Base-by-base conservation (phyloP, 2,113 vertebrate species). In the Nanorana parkeri region DNA sequence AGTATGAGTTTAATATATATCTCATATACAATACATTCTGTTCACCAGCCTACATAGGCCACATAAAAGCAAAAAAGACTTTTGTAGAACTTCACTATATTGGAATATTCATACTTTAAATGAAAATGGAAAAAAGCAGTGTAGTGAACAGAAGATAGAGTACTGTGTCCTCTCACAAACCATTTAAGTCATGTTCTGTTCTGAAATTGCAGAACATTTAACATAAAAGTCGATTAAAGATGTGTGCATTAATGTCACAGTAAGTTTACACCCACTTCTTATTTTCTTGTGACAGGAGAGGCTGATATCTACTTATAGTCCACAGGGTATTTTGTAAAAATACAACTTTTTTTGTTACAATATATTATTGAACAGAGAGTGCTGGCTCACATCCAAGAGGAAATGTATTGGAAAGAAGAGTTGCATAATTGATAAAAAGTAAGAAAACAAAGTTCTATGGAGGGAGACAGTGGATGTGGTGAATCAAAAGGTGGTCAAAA, bases 181-280 rank as follows among this genome's bases (percentile, higher is more conserved):
- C 78, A 68, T 32, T 69, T 56, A 69, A 69, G 77, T 80, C 52
- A 80, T 80, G 78, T 80, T 80, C 78, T 69, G 24, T 78, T 69
- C 65, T 60, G 5, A 61, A 55, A 54, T 55, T 36, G 47, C 68
- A 64, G 41, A 72, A 52, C 58, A 73, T 73, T 73, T 65, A 81
- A 55, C 79, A 81, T 81, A 81, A 81, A 81, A 73, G 79, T 68
- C 68, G 23, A 80, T 61, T 69, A 80, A 69, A 71, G 65, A 58
- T 20, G 19, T 47, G 65, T 65, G 58, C 68, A 81, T 81, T 81
- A 81, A 72, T 81, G 79, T 72, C 60, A 55, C 68, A 55, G 41
- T 26, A 26, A 68, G 78, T 64, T 81, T 81, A 54, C 68, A 20
- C 79, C 79, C 79, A 81, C 79, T 68, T 56, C 64, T 80, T 73